Base-by-base conservation (phyloP, 2,888 invertebrate species). In the Drosophila anomelani region DNA sequence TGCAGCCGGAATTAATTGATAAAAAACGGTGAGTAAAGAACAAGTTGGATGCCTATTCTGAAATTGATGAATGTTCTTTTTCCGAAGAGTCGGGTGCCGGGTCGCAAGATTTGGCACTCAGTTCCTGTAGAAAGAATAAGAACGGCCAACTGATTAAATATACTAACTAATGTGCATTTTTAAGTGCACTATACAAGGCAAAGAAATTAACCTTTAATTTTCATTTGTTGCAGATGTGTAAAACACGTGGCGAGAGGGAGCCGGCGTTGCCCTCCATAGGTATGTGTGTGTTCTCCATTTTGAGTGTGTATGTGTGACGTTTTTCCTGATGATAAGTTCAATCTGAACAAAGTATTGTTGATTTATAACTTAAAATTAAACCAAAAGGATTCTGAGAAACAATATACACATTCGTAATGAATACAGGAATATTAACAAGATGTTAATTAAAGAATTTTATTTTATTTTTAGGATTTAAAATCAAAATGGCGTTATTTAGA, bases 91-190 rank as follows among this genome's bases (percentile, higher is more conserved):
- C 88, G 85, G 53, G 68, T 80, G 73, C 29, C 55, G 36, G 71
- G 34, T 57, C 32, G 54, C 44, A 76, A 61, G 77, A 55, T 59
- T 61, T 64, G 67, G 68, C 74, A 76, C 76, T 82, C 77, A 67
- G 77, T 78, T 81, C 53, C 67, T 90, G 90, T 76, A 72, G 90
- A 90, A 84, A 85, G 81, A 87, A 90, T 85, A 91, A 90, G 90
- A 91, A 91, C 90, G 90, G 91, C 90, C 90, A 91, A 87, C 90
- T 91, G 90, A 91, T 78, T 13, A 20, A 36, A 15, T 32, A 20
- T 15, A 15, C 8, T 12, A 12, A 38, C 8, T 17, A 32, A 23
- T 29, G 7, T 32, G 62, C 5, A 23, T 49, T 38, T 6, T 13
- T 6, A 4, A 32, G 9, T 10, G 26, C 34, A 61, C 7, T 20